phyloP scores from a whole-genome alignment of 2,797 vertebrate genomes.

The Momotus momota region DNA sequence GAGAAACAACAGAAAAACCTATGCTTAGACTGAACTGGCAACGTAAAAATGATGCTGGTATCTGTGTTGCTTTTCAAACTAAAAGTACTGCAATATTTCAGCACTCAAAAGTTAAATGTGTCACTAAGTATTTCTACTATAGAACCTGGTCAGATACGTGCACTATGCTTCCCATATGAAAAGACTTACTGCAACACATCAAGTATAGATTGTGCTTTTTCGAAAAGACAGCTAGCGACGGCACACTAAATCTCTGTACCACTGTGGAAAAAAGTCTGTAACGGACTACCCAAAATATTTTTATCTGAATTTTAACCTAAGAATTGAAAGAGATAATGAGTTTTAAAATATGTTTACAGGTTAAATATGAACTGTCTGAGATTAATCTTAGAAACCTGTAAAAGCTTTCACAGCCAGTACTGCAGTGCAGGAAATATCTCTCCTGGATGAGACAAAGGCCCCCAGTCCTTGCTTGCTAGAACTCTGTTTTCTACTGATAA shows the following conservation, averaged over 20 bases:
- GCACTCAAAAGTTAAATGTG: not conserved
- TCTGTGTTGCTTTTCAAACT: not conserved
- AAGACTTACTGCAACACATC: not conserved
- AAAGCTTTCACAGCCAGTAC: not conserved
- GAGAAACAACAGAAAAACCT: not conserved
- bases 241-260: not conserved
- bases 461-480: fast-evolving
- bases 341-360: not conserved
- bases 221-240: not conserved
- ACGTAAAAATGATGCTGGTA: no score
- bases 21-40: not conserved
- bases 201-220: not conserved
- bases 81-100: not conserved
- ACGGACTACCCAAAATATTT: not conserved
- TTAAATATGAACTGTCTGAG: not conserved
- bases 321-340: not conserved
- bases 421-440: not conserved
- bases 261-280: not conserved
- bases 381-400: not conserved
- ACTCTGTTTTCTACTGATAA: not conserved
- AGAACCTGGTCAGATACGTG: not conserved
- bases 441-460: not conserved
- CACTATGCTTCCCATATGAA: not conserved
- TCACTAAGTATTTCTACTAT: not conserved
- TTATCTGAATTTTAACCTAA: not conserved